A percentile compares a stretch with the other conserved stretches of the same genome.
phyloP scores from a whole-genome alignment of 2,888 invertebrate genomes.

The Didymodactylos carnosus region DNA sequence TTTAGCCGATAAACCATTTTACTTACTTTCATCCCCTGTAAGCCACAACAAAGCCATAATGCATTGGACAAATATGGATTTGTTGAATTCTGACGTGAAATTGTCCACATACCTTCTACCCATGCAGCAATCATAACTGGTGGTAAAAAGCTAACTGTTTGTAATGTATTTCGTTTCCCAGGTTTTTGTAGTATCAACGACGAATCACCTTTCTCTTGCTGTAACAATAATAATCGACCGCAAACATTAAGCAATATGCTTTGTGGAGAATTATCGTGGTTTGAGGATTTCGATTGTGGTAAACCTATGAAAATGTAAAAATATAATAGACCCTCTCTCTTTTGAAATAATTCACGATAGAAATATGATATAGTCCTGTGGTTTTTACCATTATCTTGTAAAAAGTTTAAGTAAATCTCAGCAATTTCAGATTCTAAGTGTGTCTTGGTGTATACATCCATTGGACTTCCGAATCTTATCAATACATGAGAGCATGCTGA shows the following conservation, averaged over 20 bases:
- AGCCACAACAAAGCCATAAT: constrained; percentile 87
- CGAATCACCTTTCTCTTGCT: constrained; percentile 44
- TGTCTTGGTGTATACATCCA: too few relatives aligned
- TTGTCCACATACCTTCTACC: constrained; percentile 79
- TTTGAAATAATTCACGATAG: too few relatives aligned
- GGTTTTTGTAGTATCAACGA: constrained; percentile 4
- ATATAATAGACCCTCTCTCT: too few relatives aligned
- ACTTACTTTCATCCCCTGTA: constrained; percentile 70
- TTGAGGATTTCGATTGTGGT: neutral
- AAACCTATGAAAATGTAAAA: too few relatives aligned
- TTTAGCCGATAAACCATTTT: too few relatives aligned
- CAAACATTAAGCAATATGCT: constrained; percentile 75
- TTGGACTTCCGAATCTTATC: too few relatives aligned
- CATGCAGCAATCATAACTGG: constrained; percentile 79
- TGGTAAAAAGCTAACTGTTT: constrained; percentile 29
- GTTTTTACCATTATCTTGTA: too few relatives aligned
- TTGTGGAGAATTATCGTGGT: constrained; percentile 22
- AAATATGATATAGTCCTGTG: too few relatives aligned
- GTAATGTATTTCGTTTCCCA: constrained; percentile 11
- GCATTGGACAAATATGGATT: constrained; percentile 78
- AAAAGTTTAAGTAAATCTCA: too few relatives aligned
- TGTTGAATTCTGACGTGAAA: constrained; percentile 20
- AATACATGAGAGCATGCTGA: too few relatives aligned
- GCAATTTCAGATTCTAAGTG: too few relatives aligned
- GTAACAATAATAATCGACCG: constrained; percentile 77